Evolutionary conservation across 2,113 vertebrate species (phyloP).

Genomic region (Craseonycteris thonglongyai): DNA sequence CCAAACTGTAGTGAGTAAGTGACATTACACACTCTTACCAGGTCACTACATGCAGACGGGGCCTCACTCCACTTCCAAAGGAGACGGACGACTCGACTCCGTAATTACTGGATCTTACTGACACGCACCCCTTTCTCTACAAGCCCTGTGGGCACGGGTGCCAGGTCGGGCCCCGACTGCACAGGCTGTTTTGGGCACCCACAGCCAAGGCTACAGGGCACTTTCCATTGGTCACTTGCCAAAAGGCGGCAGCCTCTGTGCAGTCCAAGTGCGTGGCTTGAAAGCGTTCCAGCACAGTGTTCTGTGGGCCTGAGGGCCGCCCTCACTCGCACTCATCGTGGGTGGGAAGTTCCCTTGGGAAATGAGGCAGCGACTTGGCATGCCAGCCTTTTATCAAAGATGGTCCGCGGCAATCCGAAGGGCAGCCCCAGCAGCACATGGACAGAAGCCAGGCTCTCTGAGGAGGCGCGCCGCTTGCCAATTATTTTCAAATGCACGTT

Average conservation of each 20-base stretch:
- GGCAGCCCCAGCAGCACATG: not conserved
- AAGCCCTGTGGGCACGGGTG: not conserved
- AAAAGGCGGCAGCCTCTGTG: not conserved
- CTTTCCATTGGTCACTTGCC: constrained; percentile 57
- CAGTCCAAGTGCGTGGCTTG: not conserved
- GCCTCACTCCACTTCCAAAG: not conserved
- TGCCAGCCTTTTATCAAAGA: not conserved
- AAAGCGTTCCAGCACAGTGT: not conserved
- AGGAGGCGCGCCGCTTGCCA: not conserved
- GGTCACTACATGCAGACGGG: not conserved
- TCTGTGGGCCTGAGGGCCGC: constrained; percentile 2
- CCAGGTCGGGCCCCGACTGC: not conserved
- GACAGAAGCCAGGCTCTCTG: not conserved
- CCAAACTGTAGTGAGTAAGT: not conserved
- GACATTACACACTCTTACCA: not conserved
- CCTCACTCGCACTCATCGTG: not conserved
- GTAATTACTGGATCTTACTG: not conserved
- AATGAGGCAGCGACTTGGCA: not conserved
- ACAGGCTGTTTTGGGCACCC: constrained; percentile 43
- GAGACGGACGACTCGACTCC: not conserved
- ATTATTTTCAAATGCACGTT: not conserved
- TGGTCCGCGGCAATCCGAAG: not conserved
- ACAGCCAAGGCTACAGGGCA: not conserved
- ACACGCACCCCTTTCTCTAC: not conserved
- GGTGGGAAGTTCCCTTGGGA: constrained; percentile 46